Evolutionary conservation across 2,113 vertebrate species (phyloP).

Genomic region (Aleadryas rufinucha): DNA sequence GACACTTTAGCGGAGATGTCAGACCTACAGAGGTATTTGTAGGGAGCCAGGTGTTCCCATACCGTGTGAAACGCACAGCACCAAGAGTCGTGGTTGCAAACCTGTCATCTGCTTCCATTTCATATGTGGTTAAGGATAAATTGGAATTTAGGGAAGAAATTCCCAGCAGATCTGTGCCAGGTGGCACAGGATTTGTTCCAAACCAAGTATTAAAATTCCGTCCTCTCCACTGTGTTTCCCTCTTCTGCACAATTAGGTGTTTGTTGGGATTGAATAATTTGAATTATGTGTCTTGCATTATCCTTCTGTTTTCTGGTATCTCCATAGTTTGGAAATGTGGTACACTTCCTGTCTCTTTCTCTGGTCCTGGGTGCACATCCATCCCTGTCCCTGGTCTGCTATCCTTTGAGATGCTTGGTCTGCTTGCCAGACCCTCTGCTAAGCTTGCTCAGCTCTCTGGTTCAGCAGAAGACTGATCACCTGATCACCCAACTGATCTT

Average conservation of each 20-base stretch:
- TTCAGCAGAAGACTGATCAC: neutral
- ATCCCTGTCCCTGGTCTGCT: neutral
- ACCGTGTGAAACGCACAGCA: fast-evolving
- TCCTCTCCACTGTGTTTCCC: neutral
- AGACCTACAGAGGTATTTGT: neutral
- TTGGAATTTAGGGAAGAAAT: neutral
- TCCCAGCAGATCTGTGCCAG: neutral
- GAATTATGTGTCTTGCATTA: neutral
- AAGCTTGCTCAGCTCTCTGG: neutral
- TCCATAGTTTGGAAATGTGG: neutral
- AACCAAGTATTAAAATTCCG: neutral
- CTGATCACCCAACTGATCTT: too few relatives aligned
- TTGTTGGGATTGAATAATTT: neutral
- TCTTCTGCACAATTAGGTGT: neutral
- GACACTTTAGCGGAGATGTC: fast-evolving
- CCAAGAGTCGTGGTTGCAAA: neutral
- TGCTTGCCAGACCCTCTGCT: neutral
- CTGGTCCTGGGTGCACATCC: fast-evolving
- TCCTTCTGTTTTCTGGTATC: neutral
- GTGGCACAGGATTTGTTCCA: neutral
- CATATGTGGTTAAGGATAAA: neutral
- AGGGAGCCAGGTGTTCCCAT: neutral
- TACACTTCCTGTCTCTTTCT: neutral
- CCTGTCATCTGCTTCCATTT: neutral
- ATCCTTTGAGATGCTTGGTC: neutral